phyloP scores from a whole-genome alignment of 2,113 vertebrate genomes.

The Heteronetta atricapilla region DNA sequence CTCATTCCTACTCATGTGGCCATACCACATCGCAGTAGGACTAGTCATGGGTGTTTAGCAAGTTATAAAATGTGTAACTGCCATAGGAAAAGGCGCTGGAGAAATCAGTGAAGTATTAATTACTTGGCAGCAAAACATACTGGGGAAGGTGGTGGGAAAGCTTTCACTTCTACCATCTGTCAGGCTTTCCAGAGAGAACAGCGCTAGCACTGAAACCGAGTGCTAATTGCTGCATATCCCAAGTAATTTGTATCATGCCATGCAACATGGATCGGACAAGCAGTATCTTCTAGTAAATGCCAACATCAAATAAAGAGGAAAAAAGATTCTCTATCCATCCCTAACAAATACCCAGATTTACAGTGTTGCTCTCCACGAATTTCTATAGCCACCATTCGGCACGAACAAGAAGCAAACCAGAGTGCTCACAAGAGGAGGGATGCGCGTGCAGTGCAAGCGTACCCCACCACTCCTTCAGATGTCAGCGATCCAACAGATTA shows the following conservation, averaged over 20 bases:
- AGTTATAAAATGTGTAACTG: constrained; percentile 1
- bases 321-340: neutral
- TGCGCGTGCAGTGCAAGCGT: neutral
- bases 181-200: constrained; percentile 34
- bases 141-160: constrained; percentile 34
- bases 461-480: neutral
- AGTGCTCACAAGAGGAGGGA: neutral
- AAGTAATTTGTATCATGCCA: constrained; percentile 63
- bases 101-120: constrained; percentile 46
- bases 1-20: constrained; percentile 26
- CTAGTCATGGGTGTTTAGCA: neutral
- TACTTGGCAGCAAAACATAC: constrained; percentile 55
- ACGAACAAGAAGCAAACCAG: neutral
- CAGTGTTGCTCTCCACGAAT: neutral
- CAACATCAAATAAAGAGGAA: constrained; percentile 38
- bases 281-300: constrained; percentile 43
- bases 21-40: neutral
- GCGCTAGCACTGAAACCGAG: neutral
- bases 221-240: constrained; percentile 53
- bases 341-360: neutral
- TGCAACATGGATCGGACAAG: constrained; percentile 33
- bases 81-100: constrained; percentile 5
- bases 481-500: neutral
- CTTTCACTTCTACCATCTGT: constrained; percentile 42
- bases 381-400: neutral